Evolutionary conservation across 92 coral and sea anemone genomes (phyloP).

Genomic region (Micromussa lordhowensis): DNA sequence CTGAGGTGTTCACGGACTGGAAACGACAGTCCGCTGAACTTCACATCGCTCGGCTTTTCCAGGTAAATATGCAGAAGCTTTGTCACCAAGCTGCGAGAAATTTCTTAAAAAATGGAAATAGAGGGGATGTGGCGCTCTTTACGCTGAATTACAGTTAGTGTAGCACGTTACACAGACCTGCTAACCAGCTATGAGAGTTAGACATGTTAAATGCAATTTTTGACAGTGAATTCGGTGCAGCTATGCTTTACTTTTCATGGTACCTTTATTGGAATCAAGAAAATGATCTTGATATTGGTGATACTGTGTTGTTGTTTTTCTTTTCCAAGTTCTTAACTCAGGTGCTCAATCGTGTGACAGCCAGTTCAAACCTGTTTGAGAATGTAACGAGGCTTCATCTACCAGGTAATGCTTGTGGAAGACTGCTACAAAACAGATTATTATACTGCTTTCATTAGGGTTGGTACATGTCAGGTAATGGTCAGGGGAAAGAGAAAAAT

Average conservation of each 20-base stretch:
- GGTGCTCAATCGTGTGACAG: slow-evolving; percentile 94
- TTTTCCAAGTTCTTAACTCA: slow-evolving; percentile 81
- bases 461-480: too few species aligned
- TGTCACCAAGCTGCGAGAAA: not conserved
- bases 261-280: too few species aligned
- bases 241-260: not conserved
- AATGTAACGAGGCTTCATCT: slow-evolving; percentile 91
- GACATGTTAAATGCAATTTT: too few species aligned
- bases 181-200: too few species aligned
- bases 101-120: too few species aligned
- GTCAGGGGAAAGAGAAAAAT: too few species aligned
- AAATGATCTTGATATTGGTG: too few species aligned
- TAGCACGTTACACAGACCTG: too few species aligned
- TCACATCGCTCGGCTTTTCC: slow-evolving; percentile 94
- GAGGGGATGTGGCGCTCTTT: too few species aligned
- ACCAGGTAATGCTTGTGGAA: slow-evolving; percentile 70
- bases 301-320: not conserved
- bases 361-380: slow-evolving; percentile 95
- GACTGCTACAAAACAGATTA: too few species aligned
- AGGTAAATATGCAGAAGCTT: slow-evolving; percentile 53
- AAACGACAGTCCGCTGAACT: slow-evolving; percentile 92
- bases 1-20: slow-evolving; percentile 96
- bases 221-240: not conserved
- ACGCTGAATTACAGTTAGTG: too few species aligned
- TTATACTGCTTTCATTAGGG: too few species aligned